These are phyloP conservation scores for Heterohyrax brucei DNA, from an alignment of 2,797 vertebrate species.

Conservation along the genomic window DNA sequence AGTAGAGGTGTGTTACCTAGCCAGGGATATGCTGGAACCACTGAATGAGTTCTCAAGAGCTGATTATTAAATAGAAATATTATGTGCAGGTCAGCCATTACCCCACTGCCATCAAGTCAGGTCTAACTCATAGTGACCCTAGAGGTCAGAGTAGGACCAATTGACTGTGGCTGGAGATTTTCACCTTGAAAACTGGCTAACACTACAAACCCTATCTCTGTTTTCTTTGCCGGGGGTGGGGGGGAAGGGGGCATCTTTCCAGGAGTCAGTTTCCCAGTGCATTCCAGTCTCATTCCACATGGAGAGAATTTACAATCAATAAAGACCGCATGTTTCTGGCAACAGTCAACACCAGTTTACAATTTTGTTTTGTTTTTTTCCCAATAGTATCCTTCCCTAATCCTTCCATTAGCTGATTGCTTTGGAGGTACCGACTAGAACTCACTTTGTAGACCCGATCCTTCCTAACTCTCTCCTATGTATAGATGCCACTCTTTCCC, in stretches of 20 bases:
- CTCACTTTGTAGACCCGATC: not conserved
- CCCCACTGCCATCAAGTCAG: too few relatives aligned
- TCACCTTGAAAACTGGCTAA: slow-evolving; percentile 5
- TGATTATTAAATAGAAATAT: slow-evolving; percentile 4
- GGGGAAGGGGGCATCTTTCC: not conserved
- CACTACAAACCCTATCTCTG: not conserved
- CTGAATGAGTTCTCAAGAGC: not conserved
- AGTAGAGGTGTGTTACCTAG: not conserved
- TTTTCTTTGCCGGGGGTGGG: not conserved
- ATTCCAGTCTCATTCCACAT: not conserved
- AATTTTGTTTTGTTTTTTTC: not conserved
- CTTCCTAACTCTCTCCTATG: not conserved
- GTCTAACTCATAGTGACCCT: too few relatives aligned
- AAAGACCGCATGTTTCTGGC: not conserved
- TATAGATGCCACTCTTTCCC: not conserved
- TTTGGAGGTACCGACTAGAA: not conserved
- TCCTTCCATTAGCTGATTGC: not conserved
- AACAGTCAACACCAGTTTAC: not conserved
- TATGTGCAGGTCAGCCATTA: not conserved
- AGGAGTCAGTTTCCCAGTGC: not conserved
- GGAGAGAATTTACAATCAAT: not conserved
- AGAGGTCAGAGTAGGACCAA: too few relatives aligned
- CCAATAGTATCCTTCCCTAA: not conserved
- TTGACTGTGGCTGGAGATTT: slow-evolving; percentile 22
- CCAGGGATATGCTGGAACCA: not conserved